Percentiles rank a stretch among this genome's conserved stretches.
These are phyloP conservation scores for Coenonympha glycerion DNA, from an alignment of 2,888 invertebrate genomes.

Conservation along the genomic window DNA sequence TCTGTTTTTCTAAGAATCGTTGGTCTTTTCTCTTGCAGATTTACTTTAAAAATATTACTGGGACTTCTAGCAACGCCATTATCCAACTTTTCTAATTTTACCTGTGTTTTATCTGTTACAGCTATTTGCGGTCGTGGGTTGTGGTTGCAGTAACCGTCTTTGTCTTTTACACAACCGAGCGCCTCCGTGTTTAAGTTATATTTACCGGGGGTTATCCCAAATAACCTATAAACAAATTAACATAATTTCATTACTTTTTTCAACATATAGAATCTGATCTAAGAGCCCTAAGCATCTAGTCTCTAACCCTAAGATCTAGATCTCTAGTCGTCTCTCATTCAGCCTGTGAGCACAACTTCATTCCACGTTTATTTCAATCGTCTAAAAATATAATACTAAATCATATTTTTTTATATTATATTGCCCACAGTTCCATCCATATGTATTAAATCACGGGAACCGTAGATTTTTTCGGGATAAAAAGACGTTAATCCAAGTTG, in stretches of 20 bases:
- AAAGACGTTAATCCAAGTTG: no score
- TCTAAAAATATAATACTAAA: no score
- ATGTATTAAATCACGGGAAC: no score
- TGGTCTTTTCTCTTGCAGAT: conserved; percentile 11
- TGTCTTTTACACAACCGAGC: conserved; percentile 57
- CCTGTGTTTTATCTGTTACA: conserved; percentile 24
- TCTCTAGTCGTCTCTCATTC: no score
- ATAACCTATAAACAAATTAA: conserved; percentile 42
- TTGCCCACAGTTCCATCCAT: no score
- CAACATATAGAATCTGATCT: no score
- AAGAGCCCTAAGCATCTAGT: no score
- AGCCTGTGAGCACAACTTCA: no score
- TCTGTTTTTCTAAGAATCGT: conserved; percentile 20
- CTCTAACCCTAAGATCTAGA: no score
- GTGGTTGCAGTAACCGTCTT: conserved; percentile 58
- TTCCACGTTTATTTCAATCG: no score
- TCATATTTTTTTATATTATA: no score
- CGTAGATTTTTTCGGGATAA: no score
- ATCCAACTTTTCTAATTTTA: conserved; percentile 28
- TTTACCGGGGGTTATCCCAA: conserved; percentile 60
- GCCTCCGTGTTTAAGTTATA: conserved; percentile 60
- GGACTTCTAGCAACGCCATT: not conserved
- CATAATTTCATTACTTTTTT: conserved; percentile 11
- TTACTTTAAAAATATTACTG: conserved; percentile 9
- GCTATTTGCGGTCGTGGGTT: conserved; percentile 36